Evolutionary conservation across 2,888 invertebrate genomes (phyloP).

Genomic region (Horisme vitalbata): DNA sequence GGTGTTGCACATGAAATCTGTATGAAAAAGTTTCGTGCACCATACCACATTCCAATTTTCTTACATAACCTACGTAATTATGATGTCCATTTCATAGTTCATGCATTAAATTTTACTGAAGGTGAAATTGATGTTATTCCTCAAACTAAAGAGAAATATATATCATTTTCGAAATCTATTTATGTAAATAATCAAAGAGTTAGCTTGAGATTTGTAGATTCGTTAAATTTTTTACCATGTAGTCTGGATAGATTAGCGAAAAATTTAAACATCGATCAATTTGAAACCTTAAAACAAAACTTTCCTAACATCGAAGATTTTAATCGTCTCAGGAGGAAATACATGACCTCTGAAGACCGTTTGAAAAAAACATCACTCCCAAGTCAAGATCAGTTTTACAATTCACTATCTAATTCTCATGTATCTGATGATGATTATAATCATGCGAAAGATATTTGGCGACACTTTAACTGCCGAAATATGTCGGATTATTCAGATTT

Average conservation of each 20-base stretch:
- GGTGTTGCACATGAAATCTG: conserved; percentile 37
- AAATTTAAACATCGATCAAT: conserved; percentile 10
- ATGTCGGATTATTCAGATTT: neutral
- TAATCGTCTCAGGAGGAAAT: neutral
- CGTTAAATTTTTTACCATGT: conserved; percentile 27
- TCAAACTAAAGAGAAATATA: conserved; percentile 42
- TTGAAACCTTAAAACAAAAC: neutral
- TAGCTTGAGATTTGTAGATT: conserved; percentile 25
- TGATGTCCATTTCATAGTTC: conserved; percentile 43
- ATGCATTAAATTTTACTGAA: conserved; percentile 33
- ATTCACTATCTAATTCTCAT: conserved; percentile 1
- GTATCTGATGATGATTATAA: conserved; percentile 15
- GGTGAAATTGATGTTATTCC: conserved; percentile 26
- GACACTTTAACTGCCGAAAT: conserved; percentile 7
- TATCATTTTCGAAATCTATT: conserved; percentile 40
- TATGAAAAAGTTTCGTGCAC: conserved; percentile 30
- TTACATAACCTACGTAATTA: conserved; percentile 31
- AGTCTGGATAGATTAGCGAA: conserved; percentile 19
- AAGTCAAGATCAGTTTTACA: neutral
- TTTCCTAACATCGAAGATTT: neutral
- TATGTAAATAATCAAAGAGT: conserved; percentile 17
- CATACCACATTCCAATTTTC: neutral
- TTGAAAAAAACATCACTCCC: neutral
- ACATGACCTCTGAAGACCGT: neutral
- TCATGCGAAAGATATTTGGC: conserved; percentile 17